phyloP scores from a whole-genome alignment of 2,888 invertebrate species.

The Apodemia hepburni region DNA sequence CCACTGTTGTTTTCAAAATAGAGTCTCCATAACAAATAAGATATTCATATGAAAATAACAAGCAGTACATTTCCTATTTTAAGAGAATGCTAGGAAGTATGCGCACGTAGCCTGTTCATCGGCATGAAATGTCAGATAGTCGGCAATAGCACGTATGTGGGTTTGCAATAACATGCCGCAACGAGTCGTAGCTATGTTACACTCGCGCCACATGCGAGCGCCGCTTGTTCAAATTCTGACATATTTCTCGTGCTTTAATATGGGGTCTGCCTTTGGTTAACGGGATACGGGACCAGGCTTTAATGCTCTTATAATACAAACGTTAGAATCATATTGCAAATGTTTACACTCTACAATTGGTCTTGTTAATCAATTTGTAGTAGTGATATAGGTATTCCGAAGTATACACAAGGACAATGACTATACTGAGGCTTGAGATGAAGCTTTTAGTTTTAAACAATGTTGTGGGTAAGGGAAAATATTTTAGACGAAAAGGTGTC shows the following conservation, averaged over 20 bases:
- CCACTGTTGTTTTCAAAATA: not conserved
- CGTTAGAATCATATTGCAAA: not conserved
- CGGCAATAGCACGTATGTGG: slow-evolving; percentile 66
- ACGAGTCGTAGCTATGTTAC: slow-evolving; percentile 74
- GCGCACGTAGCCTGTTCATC: slow-evolving; percentile 66
- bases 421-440: too few species aligned
- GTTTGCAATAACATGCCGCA: slow-evolving; percentile 79
- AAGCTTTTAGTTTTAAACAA: too few species aligned
- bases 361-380: not conserved
- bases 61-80: slow-evolving; percentile 47
- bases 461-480: too few species aligned
- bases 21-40: slow-evolving; percentile 21
- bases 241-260: slow-evolving; percentile 67
- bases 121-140: slow-evolving; percentile 77
- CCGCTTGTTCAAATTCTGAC: slow-evolving; percentile 70
- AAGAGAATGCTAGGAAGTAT: slow-evolving; percentile 56
- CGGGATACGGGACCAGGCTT: not conserved
- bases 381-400: too few species aligned
- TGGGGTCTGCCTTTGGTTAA: slow-evolving; percentile 24
- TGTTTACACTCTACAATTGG: not conserved
- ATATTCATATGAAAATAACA: slow-evolving; percentile 33
- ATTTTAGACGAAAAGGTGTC: too few species aligned
- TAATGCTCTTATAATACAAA: slow-evolving; percentile 3
- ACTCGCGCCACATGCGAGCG: slow-evolving; percentile 63
- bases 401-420: too few species aligned